phyloP scores from a whole-genome alignment of 1,140 invertebrate genomes.

The Caenorhabditis elegans region WBcel235 BX284603.4:10457001-10457500 shows the following conservation, averaged over 20 bases:
- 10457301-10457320: slow-evolving; percentile 33
- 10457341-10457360: too few species aligned
- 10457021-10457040: not conserved
- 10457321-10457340: not conserved
- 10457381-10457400: too few species aligned
- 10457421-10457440: too few species aligned
- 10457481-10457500: not conserved
- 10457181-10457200: slow-evolving; percentile 2
- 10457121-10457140: not conserved
- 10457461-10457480: not conserved
- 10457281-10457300: not conserved
- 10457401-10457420: too few species aligned
- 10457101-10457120: not conserved
- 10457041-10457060: not conserved
- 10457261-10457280: not conserved
- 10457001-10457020: not conserved
- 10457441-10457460: not conserved
- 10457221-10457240: not conserved
- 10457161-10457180: not conserved
- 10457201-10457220: not conserved
- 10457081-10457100: not conserved
- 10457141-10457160: not conserved
- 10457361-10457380: too few species aligned
- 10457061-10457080: slow-evolving; percentile 7
- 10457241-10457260: not conserved